Conservation (phyloP, 30 jellyfish, hydroid and myxozoan species). For the Hydractinia echinata region DNA sequence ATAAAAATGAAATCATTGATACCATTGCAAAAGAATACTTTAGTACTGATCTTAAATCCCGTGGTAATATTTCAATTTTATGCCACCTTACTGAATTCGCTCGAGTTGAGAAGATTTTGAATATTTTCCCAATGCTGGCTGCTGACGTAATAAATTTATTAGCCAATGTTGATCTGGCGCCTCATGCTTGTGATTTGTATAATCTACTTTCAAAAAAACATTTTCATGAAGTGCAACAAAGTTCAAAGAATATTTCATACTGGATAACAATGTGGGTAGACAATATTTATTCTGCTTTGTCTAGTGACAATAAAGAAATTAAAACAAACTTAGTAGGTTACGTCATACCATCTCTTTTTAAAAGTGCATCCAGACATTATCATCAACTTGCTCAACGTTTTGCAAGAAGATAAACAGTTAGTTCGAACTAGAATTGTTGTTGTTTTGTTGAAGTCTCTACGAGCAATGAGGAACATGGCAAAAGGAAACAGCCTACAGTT, state of each 20-base stretch:
- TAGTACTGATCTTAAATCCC: conserved; percentile 31
- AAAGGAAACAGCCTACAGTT: conserved; percentile 11
- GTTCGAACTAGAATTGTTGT: conserved; percentile 41
- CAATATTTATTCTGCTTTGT: conserved; percentile 47
- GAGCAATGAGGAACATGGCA: conserved; percentile 46
- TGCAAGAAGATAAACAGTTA: conserved; percentile 15
- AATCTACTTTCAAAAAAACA: conserved; percentile 49
- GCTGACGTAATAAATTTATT: conserved; percentile 47
- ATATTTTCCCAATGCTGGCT: conserved; percentile 39
- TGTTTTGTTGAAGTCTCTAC: conserved; percentile 49
- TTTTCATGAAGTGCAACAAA: conserved; percentile 20
- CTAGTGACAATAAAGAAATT: conserved; percentile 25
- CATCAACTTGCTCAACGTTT: conserved; percentile 21
- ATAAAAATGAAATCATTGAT: not conserved
- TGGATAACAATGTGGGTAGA: conserved; percentile 71
- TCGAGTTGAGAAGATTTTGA: conserved; percentile 21
- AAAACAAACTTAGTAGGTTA: conserved; percentile 41
- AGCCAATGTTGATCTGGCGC: conserved; percentile 50
- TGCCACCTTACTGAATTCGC: conserved; percentile 32
- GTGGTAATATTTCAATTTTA: conserved; percentile 60
- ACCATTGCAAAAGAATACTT: conserved; percentile 18
- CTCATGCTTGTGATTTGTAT: conserved; percentile 73
- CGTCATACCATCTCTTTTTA: conserved; percentile 65
- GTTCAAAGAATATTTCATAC: not conserved
- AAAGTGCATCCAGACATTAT: conserved; percentile 37